Conservation (phyloP, 2,797 vertebrate species). For the Scolopax bukidnonensis region DNA sequence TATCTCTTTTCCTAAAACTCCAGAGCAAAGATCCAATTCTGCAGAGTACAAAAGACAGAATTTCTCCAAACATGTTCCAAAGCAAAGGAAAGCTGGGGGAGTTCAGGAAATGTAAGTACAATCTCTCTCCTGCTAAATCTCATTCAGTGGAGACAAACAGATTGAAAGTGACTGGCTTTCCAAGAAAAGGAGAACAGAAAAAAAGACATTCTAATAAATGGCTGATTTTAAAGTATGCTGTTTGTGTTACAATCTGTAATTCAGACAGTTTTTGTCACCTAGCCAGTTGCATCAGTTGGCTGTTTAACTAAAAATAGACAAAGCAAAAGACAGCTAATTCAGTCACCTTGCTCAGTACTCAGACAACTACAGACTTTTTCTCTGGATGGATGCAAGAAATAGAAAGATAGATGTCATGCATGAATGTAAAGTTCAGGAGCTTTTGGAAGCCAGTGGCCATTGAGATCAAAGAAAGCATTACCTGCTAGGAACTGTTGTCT, state of each 20-base stretch:
- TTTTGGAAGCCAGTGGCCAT: neutral
- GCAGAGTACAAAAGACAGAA: neutral
- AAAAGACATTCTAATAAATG: conserved; percentile 30
- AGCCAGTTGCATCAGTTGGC: neutral
- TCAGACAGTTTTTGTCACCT: conserved; percentile 10
- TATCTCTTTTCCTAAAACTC: neutral
- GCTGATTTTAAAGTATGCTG: conserved; percentile 22
- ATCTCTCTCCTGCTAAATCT: neutral
- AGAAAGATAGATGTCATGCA: neutral
- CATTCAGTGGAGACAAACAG: neutral
- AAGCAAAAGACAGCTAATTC: neutral
- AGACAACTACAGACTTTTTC: neutral
- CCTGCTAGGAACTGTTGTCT: neutral
- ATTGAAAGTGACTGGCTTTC: conserved; percentile 35
- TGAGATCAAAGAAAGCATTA: neutral
- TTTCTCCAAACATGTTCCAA: conserved; percentile 28
- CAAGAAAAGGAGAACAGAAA: conserved; percentile 21
- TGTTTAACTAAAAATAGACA: neutral
- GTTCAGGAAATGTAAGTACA: neutral
- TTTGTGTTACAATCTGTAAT: conserved; percentile 23
- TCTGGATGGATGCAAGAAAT: neutral
- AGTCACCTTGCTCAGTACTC: neutral
- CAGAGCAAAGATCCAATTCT: neutral
- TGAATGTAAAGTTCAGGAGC: neutral
- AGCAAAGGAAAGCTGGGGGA: neutral